Percentiles rank a stretch among this genome's conserved stretches.
phyloP scores from a whole-genome alignment of 2,797 vertebrate genomes.

The Gadopsis marmoratus region DNA sequence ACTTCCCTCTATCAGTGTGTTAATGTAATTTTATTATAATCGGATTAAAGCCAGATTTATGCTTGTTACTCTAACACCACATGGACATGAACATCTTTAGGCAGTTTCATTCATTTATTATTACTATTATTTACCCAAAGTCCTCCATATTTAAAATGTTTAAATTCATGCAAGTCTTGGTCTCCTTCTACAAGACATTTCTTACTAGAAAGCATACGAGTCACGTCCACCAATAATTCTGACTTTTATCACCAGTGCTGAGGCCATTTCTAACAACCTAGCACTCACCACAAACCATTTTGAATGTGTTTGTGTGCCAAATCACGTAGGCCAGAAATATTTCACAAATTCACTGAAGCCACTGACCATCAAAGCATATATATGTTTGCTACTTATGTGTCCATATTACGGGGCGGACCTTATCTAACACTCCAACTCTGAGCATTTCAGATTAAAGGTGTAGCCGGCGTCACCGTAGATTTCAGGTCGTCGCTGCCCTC shows the following conservation, averaged over 20 bases:
- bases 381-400: too few relatives aligned
- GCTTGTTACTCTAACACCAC: neutral
- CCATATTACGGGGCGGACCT: neutral
- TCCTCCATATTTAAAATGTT: neutral
- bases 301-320: neutral
- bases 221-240: neutral
- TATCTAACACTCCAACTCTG: neutral
- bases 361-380: neutral
- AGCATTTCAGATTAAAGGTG: neutral
- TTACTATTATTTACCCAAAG: neutral
- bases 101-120: neutral
- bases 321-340: neutral
- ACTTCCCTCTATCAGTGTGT: neutral
- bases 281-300: conserved; percentile 2
- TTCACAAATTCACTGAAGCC: neutral
- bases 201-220: neutral
- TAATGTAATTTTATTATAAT: neutral
- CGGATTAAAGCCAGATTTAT: neutral
- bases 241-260: too few relatives aligned
- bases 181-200: neutral
- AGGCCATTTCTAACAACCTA: neutral
- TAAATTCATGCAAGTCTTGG: neutral
- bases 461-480: neutral
- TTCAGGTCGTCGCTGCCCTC: conserved; percentile 5
- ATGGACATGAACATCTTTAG: neutral